phyloP scores from a whole-genome alignment of 1,140 invertebrate genomes.

The Drosophila ogumai region DNA sequence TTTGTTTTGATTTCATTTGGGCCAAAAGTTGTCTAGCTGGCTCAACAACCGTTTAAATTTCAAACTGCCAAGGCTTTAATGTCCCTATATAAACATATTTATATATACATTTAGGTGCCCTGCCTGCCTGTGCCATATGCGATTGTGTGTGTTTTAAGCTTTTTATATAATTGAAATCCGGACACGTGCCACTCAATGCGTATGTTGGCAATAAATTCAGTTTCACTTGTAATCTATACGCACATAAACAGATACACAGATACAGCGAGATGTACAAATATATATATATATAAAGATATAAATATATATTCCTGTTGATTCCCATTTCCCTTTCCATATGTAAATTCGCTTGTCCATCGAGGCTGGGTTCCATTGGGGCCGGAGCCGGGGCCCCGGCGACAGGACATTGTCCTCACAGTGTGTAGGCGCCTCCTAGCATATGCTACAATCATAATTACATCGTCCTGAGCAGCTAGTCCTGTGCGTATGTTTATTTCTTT shows the following conservation, averaged over 20 bases:
- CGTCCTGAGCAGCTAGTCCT: conserved; percentile 56
- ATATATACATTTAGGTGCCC: not conserved
- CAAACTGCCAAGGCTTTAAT: conserved; percentile 25
- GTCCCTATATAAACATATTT: not conserved
- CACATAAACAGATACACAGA: conserved; percentile 32
- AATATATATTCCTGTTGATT: conserved; percentile 19
- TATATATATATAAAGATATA: conserved; percentile 4
- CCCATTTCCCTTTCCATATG: conserved; percentile 25
- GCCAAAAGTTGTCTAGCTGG: conserved; percentile 22
- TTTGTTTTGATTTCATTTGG: conserved; percentile 42
- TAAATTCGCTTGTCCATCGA: conserved; percentile 39
- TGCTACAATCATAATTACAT: conserved; percentile 74
- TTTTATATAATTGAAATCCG: conserved; percentile 74
- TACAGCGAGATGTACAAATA: not conserved
- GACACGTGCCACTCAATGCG: conserved; percentile 62
- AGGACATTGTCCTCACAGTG: conserved; percentile 44
- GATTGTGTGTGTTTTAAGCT: conserved; percentile 56
- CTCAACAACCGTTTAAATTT: conserved; percentile 17
- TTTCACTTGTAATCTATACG: conserved; percentile 52
- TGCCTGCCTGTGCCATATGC: conserved; percentile 1
- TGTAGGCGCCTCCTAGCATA: conserved; percentile 58
- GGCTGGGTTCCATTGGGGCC: conserved; percentile 3
- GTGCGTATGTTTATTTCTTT: conserved; percentile 24
- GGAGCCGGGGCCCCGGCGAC: not conserved
- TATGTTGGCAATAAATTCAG: conserved; percentile 46